A percentile compares a stretch with the other conserved stretches of the same genome.
These are phyloP conservation scores for Sarotherodon lohbergeri DNA, from an alignment of 2,113 vertebrate genomes.

Conservation along the genomic window DNA sequence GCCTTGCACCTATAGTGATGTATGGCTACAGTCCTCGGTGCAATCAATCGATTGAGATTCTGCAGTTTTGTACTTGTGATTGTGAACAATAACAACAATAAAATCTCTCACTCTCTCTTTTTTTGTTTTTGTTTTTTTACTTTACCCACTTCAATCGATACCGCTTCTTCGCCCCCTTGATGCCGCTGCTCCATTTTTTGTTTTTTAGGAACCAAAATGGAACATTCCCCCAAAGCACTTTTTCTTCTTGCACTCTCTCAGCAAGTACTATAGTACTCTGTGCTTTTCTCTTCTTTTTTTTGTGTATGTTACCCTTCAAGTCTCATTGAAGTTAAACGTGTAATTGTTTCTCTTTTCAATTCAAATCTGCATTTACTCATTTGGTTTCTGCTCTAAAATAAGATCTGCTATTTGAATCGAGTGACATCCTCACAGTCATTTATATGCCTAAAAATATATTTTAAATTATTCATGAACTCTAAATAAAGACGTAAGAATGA, in stretches of 20 bases:
- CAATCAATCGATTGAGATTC: constrained; percentile 51
- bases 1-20: constrained; percentile 36
- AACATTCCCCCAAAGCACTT: not conserved
- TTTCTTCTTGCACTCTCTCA: not conserved
- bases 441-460: not conserved
- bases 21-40: constrained; percentile 12
- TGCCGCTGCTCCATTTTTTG: not conserved
- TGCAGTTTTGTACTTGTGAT: constrained; percentile 40
- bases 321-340: not conserved
- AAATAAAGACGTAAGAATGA: not conserved
- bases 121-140: not conserved
- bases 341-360: not conserved
- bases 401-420: not conserved
- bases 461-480: not conserved
- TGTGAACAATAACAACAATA: constrained; percentile 39
- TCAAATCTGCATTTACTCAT: not conserved
- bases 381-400: not conserved
- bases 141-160: constrained; percentile 9
- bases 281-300: not conserved
- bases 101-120: not conserved
- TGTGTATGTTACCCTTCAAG: not conserved
- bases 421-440: not conserved
- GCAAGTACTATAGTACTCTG: not conserved
- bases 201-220: not conserved
- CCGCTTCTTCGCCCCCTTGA: not conserved